Evolutionary conservation across 2,888 invertebrate genomes (phyloP), one percentile per base, ranked within the genome.

Genomic region (Helobdella robusta): DNA sequence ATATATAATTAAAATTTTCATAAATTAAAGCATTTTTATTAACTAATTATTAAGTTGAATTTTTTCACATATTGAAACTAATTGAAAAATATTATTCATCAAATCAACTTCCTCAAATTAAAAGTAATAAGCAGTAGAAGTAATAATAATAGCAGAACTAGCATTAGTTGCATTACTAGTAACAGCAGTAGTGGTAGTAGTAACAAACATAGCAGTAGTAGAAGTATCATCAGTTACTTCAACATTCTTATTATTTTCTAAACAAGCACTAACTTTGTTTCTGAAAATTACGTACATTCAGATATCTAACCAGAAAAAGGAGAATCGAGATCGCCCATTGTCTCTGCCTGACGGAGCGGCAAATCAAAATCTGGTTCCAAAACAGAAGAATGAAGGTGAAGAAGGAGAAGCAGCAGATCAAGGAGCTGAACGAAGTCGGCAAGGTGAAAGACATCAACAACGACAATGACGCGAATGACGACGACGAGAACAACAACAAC

Each of bases 381-480:
- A 93, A 93, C 82, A 85, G 93, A 73, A 86, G 93, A 81, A 94
- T 94, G 93, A 94, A 94, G 83, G 91, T 91, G 90, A 94, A 94
- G 69, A 76, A 76, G 65, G 76, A 76, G 66, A 70, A 73, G 66
- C 75, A 75, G 68, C 74, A 75, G 56, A 76, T 76, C 48, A 76
- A 75, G 68, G 76, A 76, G 65, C 67, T 76, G 34, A 76, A 76
- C 70, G 74, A 74, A 58, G 68, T 66, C 23, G 67, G 66, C 0
- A 66, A 69, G 32, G 58, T 18, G 4, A 58, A 50, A 20, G 59
- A 60, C 18, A 23, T 30, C 40, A 20, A 40, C 25, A 23, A 40
- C 4, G 20, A 2, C 23, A n/a, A 30, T 25, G 60, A 40, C 44
- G 28, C 40, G 18, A 60, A 23, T 46, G 44, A 60, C 48, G 25